A percentile compares a stretch with the other conserved stretches of the same genome.
These are phyloP conservation scores for Virgularia gustaviana DNA, from an alignment of 92 coral and sea anemone genomes.

Conservation along the genomic window DNA sequence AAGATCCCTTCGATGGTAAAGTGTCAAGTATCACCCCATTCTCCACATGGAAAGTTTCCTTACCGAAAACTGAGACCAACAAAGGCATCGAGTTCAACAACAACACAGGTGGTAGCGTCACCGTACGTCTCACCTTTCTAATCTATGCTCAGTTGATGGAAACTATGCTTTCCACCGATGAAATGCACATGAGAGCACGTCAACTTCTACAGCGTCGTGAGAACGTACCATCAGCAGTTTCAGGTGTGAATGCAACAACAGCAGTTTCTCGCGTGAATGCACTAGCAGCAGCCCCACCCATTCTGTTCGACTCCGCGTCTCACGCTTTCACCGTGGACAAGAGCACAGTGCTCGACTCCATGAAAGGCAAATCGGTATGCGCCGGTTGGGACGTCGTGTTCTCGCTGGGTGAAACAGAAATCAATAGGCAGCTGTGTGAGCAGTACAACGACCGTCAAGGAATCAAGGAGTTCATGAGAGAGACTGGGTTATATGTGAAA, in stretches of 20 bases:
- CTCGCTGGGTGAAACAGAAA: neutral
- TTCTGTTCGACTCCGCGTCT: neutral
- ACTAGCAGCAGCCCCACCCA: too few relatives aligned
- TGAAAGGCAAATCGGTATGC: neutral
- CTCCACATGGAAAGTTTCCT: neutral
- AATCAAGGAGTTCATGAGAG: neutral
- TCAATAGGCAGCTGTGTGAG: neutral
- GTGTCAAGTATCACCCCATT: neutral
- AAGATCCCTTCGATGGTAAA: neutral
- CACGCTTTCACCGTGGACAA: neutral
- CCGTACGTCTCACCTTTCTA: neutral
- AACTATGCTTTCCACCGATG: neutral
- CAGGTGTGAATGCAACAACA: too few relatives aligned
- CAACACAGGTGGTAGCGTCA: neutral
- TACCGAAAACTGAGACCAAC: neutral
- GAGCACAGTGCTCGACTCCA: neutral
- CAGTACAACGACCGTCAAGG: neutral
- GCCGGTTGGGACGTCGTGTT: conserved; percentile 1
- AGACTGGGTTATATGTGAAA: neutral
- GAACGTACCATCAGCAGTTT: too few relatives aligned
- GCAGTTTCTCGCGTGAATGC: too few relatives aligned
- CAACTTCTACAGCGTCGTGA: neutral
- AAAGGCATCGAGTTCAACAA: neutral
- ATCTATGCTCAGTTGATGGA: conserved; percentile 5
- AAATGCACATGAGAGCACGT: neutral